These are phyloP conservation scores for Mungos mungo DNA, from an alignment of 2,113 vertebrate species.

Conservation along the genomic window DNA sequence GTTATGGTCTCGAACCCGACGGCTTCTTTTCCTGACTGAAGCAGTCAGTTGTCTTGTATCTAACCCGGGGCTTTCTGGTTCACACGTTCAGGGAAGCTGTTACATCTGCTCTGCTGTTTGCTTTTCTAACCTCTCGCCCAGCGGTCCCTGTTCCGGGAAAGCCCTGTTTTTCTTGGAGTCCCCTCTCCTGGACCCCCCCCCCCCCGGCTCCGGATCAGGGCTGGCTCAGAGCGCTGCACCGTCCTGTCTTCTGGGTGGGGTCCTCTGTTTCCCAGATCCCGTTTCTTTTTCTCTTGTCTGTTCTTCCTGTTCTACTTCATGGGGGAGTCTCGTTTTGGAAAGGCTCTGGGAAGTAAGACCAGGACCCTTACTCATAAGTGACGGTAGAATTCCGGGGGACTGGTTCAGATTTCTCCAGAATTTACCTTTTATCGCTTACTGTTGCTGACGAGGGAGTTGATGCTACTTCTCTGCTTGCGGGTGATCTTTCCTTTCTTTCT, in stretches of 20 bases:
- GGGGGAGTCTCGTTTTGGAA: background rate
- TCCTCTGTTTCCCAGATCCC: background rate
- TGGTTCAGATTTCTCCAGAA: background rate
- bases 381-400: background rate
- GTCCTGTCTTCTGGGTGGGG: background rate
- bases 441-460: background rate
- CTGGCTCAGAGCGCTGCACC: background rate
- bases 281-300: background rate
- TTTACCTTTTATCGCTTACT: background rate
- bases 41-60: no score
- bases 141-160: no score
- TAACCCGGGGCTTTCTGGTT: no score
- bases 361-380: background rate
- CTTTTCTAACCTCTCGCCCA: no score
- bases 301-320: background rate
- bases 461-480: background rate
- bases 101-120: no score
- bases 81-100: no score
- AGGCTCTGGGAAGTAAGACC: background rate
- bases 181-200: no score
- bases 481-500: background rate
- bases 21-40: no score
- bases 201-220: background rate
- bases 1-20: no score
- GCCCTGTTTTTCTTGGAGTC: no score